Evolutionary conservation across 92 coral and sea anemone species (phyloP).

Genomic region (Parazoanthus swiftii): DNA sequence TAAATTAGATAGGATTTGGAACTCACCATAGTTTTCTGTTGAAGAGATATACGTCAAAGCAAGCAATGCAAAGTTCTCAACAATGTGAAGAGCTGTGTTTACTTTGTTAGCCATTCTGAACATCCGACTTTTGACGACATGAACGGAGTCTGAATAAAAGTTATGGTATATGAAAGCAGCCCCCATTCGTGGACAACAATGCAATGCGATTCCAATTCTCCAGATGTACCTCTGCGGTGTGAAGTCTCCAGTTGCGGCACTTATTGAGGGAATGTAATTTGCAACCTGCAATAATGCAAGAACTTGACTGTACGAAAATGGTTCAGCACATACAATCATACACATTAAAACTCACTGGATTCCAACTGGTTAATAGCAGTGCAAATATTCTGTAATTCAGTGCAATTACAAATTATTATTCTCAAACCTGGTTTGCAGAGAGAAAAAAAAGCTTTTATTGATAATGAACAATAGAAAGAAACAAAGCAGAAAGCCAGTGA

Average conservation of each 20-base stretch:
- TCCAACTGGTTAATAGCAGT: not conserved
- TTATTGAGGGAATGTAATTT: conserved; percentile 90
- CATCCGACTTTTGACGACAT: conserved; percentile 37
- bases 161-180: conserved; percentile 50
- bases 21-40: conserved; percentile 86
- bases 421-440: too few species aligned
- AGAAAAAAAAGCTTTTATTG: too few species aligned
- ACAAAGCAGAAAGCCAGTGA: too few species aligned
- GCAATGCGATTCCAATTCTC: conserved; percentile 89
- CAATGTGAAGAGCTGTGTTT: conserved; percentile 51
- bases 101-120: conserved; percentile 65
- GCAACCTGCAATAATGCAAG: conserved; percentile 65
- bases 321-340: too few species aligned
- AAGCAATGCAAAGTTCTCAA: conserved; percentile 85
- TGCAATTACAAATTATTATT: too few species aligned
- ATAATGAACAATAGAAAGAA: too few species aligned
- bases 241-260: conserved; percentile 92
- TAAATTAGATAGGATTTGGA: too few species aligned
- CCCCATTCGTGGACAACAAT: conserved; percentile 71
- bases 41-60: conserved; percentile 83
- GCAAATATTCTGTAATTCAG: not conserved
- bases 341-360: too few species aligned
- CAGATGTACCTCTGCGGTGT: conserved; percentile 96
- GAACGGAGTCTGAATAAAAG: conserved; percentile 60
- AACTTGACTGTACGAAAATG: not conserved